phyloP scores from a whole-genome alignment of 1,140 invertebrate genomes.

The Camponotus pennsylvanicus region DNA sequence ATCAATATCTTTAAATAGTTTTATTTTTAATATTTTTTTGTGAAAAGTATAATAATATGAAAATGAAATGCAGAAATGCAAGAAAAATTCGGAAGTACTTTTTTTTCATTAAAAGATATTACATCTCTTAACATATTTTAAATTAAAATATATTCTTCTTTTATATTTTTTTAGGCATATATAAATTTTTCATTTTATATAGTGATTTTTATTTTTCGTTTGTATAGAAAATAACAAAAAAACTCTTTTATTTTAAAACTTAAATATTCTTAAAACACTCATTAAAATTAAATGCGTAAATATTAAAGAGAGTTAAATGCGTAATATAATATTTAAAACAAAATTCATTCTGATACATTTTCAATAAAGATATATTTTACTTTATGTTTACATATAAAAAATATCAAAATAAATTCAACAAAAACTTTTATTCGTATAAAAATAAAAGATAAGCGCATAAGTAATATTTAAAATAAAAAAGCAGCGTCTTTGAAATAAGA shows the following conservation, averaged over 20 bases:
- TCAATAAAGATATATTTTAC: too few species aligned
- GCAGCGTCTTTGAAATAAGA: neutral
- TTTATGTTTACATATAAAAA: neutral
- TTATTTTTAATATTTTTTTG: neutral
- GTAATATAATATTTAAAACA: too few species aligned
- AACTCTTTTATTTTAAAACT: too few species aligned
- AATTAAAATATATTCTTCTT: neutral
- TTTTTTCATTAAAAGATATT: neutral
- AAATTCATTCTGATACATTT: too few species aligned
- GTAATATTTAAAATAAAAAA: neutral
- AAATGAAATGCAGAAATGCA: neutral
- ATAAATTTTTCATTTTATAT: too few species aligned
- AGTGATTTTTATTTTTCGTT: too few species aligned
- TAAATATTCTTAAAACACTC: too few species aligned
- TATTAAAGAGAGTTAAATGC: too few species aligned
- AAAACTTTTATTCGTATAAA: conserved; percentile 14
- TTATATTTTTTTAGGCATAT: neutral
- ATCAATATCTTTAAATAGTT: neutral
- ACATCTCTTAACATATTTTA: neutral
- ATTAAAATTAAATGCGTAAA: too few species aligned
- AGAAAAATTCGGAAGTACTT: neutral
- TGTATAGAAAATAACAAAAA: too few species aligned
- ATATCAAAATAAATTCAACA: neutral
- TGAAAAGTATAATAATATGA: neutral
- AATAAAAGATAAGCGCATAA: neutral